Base-by-base conservation (phyloP, 1,140 invertebrate species). In the Thaumetopoea pityocampa region DNA sequence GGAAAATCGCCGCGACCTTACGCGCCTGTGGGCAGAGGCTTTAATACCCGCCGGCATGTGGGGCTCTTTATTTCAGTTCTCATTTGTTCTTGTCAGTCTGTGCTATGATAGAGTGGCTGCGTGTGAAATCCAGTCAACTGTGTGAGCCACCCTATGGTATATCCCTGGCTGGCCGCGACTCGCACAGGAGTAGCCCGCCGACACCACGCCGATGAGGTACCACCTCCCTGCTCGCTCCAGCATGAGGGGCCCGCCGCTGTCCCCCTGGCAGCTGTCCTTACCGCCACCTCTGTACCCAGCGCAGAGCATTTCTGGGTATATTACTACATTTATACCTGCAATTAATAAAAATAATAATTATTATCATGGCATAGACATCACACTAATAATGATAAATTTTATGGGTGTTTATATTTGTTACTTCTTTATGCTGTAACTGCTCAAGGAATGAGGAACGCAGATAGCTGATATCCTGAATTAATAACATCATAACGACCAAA, bases 301-400 rank as follows among this genome's bases (percentile, higher is more conserved):
- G 79, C 97, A 98, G 76, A 98, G 92, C 96, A 98, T 99, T 85
- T 98, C 96, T 40, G 96, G 95, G 72, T 96, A 96, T 59, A 97
- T 97, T 4, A 96, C 91, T 18, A 97, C 96, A 72, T 96, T 96
- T 56, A 97, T 98, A 35, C 85, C 85, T 86, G 71, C 8, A 83
- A 78, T 33, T 8, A 88, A 87, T 22, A 22, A 26, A 10, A 15
- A 7, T 22, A 12, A n/a, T 30, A 3, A 15, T 34, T 9, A 12
- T 7, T 26, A 16, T 6, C n/a, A 11, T 10, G 7, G 16, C 3
- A 17, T 17, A 17, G 4, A 22, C n/a, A n/a, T n/a, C n/a, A n/a
- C n/a, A n/a, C n/a, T n/a, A n/a, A n/a, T n/a, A n/a, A n/a, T n/a
- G n/a, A n/a, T n/a, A n/a, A n/a, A n/a, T n/a, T n/a, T n/a, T n/a